Evolutionary conservation across 2,888 invertebrate species (phyloP).

Genomic region (Ochropleura leucogaster): DNA sequence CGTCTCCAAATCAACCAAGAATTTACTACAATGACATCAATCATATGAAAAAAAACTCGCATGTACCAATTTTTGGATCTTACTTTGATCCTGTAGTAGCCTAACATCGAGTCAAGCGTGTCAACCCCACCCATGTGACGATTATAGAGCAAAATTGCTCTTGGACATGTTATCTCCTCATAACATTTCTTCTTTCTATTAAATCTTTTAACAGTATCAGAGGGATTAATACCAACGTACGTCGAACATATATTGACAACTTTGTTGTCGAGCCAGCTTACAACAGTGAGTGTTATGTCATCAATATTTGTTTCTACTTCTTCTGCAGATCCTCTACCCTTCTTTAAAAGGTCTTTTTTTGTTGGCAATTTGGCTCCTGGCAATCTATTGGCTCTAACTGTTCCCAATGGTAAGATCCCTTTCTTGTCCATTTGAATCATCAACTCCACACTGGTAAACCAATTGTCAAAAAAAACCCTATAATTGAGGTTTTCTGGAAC

Average conservation of each 20-base stretch:
- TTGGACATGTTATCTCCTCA: background rate
- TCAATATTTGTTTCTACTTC: background rate
- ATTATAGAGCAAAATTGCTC: no score
- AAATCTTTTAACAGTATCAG: background rate
- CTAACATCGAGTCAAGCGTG: constrained; percentile 3
- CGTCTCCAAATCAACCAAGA: background rate
- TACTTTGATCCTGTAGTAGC: constrained; percentile 4
- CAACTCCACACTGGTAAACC: no score
- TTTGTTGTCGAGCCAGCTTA: background rate
- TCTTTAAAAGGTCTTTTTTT: background rate
- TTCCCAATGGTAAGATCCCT: no score
- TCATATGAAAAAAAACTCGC: no score
- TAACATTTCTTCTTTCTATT: background rate
- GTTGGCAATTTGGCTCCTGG: background rate
- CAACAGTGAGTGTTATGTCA: background rate
- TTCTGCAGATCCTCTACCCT: background rate
- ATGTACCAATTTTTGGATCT: background rate
- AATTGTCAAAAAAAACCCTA: no score
- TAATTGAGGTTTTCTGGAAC: no score
- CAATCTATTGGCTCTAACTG: no score
- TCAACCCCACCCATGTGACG: no score
- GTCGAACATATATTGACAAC: background rate
- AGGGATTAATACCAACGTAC: background rate
- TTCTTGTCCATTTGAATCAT: no score
- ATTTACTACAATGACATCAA: no score